Evolutionary conservation across 2,888 invertebrate species (phyloP).

Genomic region (Melieria crassipennis): DNA sequence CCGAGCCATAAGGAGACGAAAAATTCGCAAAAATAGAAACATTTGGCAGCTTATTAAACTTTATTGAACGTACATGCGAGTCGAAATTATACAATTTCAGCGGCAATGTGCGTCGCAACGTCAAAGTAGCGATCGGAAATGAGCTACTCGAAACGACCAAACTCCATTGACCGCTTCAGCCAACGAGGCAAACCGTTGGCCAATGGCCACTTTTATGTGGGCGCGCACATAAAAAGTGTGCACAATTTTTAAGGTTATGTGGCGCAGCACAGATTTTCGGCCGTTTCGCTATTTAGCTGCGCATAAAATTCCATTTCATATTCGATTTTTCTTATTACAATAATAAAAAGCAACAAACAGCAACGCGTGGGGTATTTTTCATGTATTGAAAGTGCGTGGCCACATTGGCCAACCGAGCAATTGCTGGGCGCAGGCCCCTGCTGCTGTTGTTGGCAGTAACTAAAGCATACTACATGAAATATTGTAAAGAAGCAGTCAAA

Average conservation of each 20-base stretch:
- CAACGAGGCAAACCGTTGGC: background rate
- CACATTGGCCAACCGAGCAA: conserved; percentile 33
- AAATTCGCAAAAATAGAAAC: conserved; percentile 1
- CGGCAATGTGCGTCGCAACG: background rate
- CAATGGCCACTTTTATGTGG: too few species aligned
- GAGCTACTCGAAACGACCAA: conserved; percentile 18
- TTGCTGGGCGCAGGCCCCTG: background rate
- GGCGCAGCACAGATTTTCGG: too few species aligned
- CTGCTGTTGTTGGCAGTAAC: background rate
- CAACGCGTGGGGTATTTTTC: background rate
- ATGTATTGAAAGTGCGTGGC: conserved; percentile 19
- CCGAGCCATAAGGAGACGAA: conserved; percentile 10
- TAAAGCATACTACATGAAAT: too few species aligned
- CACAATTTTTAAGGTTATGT: too few species aligned
- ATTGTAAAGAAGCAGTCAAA: conserved; percentile 3
- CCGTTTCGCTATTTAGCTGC: too few species aligned
- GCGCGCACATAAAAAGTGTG: too few species aligned
- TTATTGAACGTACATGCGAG: conserved; percentile 5
- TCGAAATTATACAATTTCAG: conserved; percentile 5
- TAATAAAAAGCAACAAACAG: too few species aligned
- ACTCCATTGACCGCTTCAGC: background rate
- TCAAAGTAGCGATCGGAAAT: conserved; percentile 10
- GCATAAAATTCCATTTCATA: too few species aligned
- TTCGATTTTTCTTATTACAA: too few species aligned
- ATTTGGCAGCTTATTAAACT: conserved; percentile 26